Evolutionary conservation across 2,888 invertebrate genomes (phyloP).

Genomic region (Prosapia bicincta): DNA sequence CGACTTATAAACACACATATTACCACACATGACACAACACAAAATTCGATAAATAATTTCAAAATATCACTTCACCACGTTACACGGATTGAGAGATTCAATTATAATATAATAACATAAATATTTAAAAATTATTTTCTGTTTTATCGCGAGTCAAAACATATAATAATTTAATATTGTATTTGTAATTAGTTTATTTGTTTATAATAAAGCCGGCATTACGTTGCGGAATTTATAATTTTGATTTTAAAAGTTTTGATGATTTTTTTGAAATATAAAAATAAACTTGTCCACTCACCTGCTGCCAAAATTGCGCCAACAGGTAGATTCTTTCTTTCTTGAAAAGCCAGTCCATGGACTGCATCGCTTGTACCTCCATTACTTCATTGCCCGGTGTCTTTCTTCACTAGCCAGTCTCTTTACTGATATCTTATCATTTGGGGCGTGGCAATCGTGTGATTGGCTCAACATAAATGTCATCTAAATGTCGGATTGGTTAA

Average conservation of each 20-base stretch:
- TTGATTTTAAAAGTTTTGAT: neutral
- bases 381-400: constrained; percentile 24
- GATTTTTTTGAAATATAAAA: constrained; percentile 6
- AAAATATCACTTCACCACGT: no score
- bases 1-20: neutral
- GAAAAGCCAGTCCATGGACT: constrained; percentile 96
- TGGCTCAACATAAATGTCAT: constrained; percentile 2
- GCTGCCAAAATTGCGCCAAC: constrained; percentile 94
- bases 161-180: neutral
- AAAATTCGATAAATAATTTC: neutral
- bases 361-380: constrained; percentile 90
- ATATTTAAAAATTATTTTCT: neutral
- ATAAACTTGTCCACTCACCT: constrained; percentile 60
- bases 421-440: constrained; percentile 20
- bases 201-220: neutral
- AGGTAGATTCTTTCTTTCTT: constrained; percentile 93
- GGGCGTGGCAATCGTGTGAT: constrained; percentile 15
- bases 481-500: neutral
- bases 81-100: neutral
- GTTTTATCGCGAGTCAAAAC: neutral
- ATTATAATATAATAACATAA: neutral
- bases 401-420: constrained; percentile 6
- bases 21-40: neutral
- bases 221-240: neutral
- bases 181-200: neutral